Evolutionary conservation across 2,797 vertebrate species (phyloP).

Genomic region (Oreochromis grahami): DNA sequence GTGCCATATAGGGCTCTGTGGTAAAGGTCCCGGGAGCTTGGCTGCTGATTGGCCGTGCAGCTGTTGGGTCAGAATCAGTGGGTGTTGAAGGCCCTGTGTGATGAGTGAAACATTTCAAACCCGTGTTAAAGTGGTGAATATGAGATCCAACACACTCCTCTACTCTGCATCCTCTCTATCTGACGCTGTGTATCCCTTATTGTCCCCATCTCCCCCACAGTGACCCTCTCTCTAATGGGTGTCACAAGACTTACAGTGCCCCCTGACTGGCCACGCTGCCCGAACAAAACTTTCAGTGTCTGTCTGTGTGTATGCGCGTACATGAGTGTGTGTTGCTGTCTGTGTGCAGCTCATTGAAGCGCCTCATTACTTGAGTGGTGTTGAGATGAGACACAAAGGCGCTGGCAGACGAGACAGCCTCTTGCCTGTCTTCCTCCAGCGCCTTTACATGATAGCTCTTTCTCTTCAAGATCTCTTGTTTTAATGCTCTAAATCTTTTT

Average conservation of each 20-base stretch:
- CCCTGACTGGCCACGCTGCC: constrained; percentile 35
- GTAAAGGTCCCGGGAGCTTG: constrained; percentile 2
- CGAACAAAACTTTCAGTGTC: constrained; percentile 56
- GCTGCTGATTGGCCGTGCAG: constrained; percentile 5
- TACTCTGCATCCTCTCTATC: not conserved
- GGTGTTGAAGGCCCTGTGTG: constrained; percentile 17
- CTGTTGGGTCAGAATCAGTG: constrained; percentile 10
- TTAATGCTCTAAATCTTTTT: not conserved
- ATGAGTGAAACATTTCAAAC: not conserved
- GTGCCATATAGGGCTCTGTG: not conserved
- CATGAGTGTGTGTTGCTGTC: not conserved
- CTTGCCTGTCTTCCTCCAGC: not conserved
- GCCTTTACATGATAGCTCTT: not conserved
- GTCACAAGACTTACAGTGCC: constrained; percentile 65
- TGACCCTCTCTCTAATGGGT: constrained; percentile 57
- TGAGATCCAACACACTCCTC: not conserved
- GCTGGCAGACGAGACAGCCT: constrained; percentile 13
- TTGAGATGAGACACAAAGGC: constrained; percentile 43
- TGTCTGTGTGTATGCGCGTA: not conserved
- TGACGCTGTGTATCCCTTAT: constrained; percentile 25
- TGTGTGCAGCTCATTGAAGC: constrained; percentile 35
- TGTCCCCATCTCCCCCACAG: constrained; percentile 23
- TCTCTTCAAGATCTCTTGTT: not conserved
- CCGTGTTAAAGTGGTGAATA: not conserved
- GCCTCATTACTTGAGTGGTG: constrained; percentile 39